A percentile compares a stretch with the other conserved stretches of the same genome.
Conservation (phyloP, 2,888 invertebrate species). For the Lasioglossum morio region DNA sequence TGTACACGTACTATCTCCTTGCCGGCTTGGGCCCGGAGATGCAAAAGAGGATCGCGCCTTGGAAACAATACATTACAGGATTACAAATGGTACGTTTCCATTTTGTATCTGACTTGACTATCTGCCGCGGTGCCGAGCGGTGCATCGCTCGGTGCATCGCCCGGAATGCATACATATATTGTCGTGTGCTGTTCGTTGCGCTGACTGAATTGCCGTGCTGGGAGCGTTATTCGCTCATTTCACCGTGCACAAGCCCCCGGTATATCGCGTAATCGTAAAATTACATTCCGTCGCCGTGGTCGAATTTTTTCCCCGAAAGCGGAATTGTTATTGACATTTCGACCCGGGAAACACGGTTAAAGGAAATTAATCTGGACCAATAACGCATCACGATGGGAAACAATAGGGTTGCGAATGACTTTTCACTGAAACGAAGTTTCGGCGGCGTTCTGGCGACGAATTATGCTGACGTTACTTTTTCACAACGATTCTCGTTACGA, state of each 20-base stretch:
- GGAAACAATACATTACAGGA: constrained; percentile 87
- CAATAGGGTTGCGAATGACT: neutral
- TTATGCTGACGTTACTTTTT: neutral
- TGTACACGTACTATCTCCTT: constrained; percentile 91
- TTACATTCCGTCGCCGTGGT: constrained; percentile 35
- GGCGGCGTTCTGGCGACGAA: neutral
- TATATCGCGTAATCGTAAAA: constrained; percentile 54
- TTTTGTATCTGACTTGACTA: constrained; percentile 47
- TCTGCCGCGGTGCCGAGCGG: neutral
- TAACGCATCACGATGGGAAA: constrained; percentile 30
- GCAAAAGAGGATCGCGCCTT: constrained; percentile 86
- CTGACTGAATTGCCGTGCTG: constrained; percentile 50
- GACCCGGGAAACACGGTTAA: constrained; percentile 14
- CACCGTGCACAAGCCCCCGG: constrained; percentile 27
- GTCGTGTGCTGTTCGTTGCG: constrained; percentile 29
- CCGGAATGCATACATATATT: constrained; percentile 36
- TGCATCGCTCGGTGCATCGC: constrained; percentile 6
- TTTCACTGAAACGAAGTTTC: neutral
- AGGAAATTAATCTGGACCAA: constrained; percentile 50
- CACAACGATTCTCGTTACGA: neutral
- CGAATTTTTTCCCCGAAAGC: constrained; percentile 42
- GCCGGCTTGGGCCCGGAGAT: constrained; percentile 87
- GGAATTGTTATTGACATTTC: constrained; percentile 44
- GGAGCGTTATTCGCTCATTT: constrained; percentile 55
- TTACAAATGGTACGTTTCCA: constrained; percentile 88